These are phyloP conservation scores for Cranoglanis bouderius DNA, from an alignment of 2,113 vertebrate genomes.

Conservation along the genomic window DNA sequence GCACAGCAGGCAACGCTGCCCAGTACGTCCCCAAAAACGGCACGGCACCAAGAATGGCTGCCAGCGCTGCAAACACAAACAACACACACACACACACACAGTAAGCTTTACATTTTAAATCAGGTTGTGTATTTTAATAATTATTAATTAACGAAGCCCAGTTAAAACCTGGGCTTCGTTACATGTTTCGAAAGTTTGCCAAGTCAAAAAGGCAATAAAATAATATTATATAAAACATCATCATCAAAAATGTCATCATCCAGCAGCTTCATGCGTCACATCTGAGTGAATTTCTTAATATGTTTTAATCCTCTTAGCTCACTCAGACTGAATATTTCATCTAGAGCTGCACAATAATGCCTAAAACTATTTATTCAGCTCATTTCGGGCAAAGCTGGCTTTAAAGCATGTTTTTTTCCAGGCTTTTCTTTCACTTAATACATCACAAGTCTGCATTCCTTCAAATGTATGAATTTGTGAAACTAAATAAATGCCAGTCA, in stretches of 20 bases:
- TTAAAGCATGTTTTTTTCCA: not conserved
- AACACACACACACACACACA: constrained; percentile 5
- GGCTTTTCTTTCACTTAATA: not conserved
- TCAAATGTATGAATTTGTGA: not conserved
- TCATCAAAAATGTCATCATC: not conserved
- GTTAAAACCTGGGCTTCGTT: not conserved
- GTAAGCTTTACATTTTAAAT: not conserved
- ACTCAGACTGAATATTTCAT: not conserved
- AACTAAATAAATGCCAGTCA: not conserved
- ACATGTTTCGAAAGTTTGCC: not conserved
- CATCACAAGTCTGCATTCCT: not conserved
- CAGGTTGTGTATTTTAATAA: not conserved
- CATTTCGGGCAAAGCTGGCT: not conserved
- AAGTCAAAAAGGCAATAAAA: not conserved
- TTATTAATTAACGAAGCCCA: no score
- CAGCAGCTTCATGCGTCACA: not conserved
- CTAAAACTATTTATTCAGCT: not conserved
- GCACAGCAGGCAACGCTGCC: constrained; percentile 90
- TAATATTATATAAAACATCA: not conserved
- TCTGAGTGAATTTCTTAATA: not conserved
- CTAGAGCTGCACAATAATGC: not conserved
- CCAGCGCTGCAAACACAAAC: constrained; percentile 73
- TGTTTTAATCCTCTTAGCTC: not conserved
- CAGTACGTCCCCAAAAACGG: constrained; percentile 97
- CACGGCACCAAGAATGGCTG: constrained; percentile 93